Percentiles rank a stretch among this genome's conserved stretches.
phyloP scores from a whole-genome alignment of 2,113 vertebrate genomes.

The Sialia sialis region DNA sequence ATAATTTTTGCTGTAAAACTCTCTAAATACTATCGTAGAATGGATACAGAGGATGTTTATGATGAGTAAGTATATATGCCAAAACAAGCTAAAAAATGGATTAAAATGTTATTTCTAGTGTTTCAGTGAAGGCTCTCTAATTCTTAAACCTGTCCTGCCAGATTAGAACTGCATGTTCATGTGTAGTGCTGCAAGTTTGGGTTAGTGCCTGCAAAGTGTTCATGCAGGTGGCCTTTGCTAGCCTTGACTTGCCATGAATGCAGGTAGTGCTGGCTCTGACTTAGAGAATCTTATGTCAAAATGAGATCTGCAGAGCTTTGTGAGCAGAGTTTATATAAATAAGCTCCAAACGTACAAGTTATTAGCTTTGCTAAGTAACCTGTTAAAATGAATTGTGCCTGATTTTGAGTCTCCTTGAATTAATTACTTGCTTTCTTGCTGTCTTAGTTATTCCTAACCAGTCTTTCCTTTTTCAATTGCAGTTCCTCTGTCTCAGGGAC shows the following conservation, averaged over 20 bases:
- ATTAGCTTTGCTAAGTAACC: background rate
- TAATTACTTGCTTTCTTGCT: background rate
- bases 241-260: background rate
- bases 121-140: background rate
- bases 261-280: background rate
- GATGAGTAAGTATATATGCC: conserved; percentile 84
- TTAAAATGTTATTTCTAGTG: background rate
- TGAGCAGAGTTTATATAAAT: background rate
- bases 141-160: background rate
- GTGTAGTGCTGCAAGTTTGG: background rate
- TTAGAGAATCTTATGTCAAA: background rate
- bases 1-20: conserved; percentile 90
- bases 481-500: conserved; percentile 93
- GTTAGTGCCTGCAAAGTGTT: background rate
- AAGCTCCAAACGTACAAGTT: background rate
- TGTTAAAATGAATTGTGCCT: background rate
- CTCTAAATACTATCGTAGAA: conserved; percentile 92
- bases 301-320: background rate
- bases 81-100: background rate
- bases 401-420: background rate
- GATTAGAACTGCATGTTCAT: background rate
- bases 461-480: conserved; percentile 72
- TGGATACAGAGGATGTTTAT: conserved; percentile 97
- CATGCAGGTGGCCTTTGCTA: background rate
- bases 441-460: conserved; percentile 49